Conservation (phyloP, 2,888 invertebrate genomes). For the Antheraea assamensis region DNA sequence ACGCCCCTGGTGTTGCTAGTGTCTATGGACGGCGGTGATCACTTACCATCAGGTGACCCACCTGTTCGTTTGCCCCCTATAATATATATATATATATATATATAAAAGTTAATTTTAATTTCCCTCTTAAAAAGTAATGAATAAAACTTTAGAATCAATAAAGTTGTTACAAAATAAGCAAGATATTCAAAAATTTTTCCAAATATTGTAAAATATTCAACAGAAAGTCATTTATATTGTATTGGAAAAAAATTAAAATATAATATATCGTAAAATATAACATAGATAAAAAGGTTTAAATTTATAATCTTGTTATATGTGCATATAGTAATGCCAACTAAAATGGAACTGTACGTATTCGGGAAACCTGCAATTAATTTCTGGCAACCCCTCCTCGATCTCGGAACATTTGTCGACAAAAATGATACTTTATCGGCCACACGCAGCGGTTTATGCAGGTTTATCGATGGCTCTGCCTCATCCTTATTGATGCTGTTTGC, state of each 20-base stretch:
- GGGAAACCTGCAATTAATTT: background rate
- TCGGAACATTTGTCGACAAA: conserved; percentile 48
- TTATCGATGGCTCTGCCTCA: conserved; percentile 37
- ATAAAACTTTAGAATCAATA: too few species aligned
- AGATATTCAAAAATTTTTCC: too few species aligned
- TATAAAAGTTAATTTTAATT: too few species aligned
- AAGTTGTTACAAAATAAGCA: too few species aligned
- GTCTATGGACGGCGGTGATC: too few species aligned
- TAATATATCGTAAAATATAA: too few species aligned
- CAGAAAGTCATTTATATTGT: background rate
- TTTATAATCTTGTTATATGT: background rate
- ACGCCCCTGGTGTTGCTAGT: too few species aligned
- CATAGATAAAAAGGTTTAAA: background rate
- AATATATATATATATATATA: too few species aligned
- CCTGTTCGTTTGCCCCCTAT: too few species aligned
- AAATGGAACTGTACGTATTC: background rate
- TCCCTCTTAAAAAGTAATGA: too few species aligned
- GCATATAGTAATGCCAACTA: background rate
- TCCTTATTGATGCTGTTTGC: conserved; percentile 40
- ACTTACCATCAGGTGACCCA: too few species aligned
- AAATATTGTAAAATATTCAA: background rate
- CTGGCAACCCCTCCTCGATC: conserved; percentile 29
- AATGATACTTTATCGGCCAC: conserved; percentile 51
- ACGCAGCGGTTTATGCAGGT: conserved; percentile 27
- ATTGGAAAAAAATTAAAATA: background rate